phyloP scores from a whole-genome alignment of 2,888 invertebrate species.

The Seira ritae region DNA sequence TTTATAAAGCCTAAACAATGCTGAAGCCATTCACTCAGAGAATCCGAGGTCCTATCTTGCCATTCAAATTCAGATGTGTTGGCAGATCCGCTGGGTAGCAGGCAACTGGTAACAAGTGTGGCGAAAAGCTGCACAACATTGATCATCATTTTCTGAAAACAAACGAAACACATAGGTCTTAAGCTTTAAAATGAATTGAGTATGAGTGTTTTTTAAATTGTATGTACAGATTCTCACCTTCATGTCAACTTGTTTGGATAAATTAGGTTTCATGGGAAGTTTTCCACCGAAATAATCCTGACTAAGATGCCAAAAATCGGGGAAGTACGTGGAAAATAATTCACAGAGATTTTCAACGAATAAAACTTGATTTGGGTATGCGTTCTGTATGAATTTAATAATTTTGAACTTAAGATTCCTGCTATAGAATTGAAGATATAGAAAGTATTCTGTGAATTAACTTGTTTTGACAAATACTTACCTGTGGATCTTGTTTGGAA shows the following conservation, averaged over 20 bases:
- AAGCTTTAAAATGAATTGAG: too few species aligned
- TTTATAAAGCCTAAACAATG: constrained; percentile 88
- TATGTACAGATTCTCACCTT: constrained; percentile 79
- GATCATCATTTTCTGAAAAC: constrained; percentile 81
- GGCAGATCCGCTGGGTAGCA: constrained; percentile 60
- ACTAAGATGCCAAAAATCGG: constrained; percentile 96
- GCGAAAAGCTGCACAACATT: constrained; percentile 86
- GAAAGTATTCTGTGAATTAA: background rate
- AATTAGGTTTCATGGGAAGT: constrained; percentile 84
- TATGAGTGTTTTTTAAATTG: constrained; percentile 7
- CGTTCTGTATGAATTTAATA: constrained; percentile 57
- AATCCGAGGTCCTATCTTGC: constrained; percentile 68
- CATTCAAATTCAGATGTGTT: constrained; percentile 67
- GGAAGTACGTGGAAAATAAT: constrained; percentile 85
- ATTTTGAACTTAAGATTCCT: background rate
- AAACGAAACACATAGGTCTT: background rate
- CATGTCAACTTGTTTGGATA: constrained; percentile 85
- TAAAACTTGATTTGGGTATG: constrained; percentile 82
- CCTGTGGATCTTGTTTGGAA: constrained; percentile 68
- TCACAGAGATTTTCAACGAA: constrained; percentile 89
- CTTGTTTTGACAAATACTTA: background rate
- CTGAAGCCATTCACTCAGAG: constrained; percentile 82
- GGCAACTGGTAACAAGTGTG: constrained; percentile 78
- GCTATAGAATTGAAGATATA: background rate
- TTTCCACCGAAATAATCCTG: constrained; percentile 95